phyloP scores from a whole-genome alignment of 2,888 invertebrate species.

The Cyaniris semiargus region DNA sequence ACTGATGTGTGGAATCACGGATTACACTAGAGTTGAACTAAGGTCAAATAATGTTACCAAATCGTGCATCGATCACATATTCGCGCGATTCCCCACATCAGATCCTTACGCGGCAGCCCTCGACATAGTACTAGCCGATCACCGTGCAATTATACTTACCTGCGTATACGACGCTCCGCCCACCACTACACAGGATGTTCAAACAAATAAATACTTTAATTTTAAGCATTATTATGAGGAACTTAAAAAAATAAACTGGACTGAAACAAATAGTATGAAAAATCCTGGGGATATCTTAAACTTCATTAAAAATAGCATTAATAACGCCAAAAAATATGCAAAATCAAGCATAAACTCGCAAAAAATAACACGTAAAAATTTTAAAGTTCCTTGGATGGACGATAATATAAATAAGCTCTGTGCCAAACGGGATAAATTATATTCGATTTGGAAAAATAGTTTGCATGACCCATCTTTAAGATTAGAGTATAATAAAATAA shows the following conservation, averaged over 20 bases:
- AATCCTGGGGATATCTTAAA: too few species aligned
- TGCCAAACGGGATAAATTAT: too few species aligned
- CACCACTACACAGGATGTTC: constrained; percentile 30
- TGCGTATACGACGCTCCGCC: constrained; percentile 15
- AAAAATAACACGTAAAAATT: too few species aligned
- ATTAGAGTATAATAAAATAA: too few species aligned
- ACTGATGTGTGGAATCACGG: constrained; percentile 38
- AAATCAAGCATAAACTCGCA: too few species aligned
- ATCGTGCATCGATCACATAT: constrained; percentile 44
- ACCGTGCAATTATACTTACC: constrained; percentile 32
- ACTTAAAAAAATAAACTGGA: constrained; percentile 15
- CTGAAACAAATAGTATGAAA: too few species aligned
- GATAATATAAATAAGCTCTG: too few species aligned
- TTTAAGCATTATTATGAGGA: constrained; percentile 6
- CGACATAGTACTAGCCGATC: constrained; percentile 35
- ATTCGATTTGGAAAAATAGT: too few species aligned
- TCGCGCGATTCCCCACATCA: constrained; percentile 41
- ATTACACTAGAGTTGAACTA: constrained; percentile 38
- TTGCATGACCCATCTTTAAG: too few species aligned
- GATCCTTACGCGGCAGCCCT: constrained; percentile 36
- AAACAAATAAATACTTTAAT: constrained; percentile 28
- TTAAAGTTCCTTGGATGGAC: too few species aligned
- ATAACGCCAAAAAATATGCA: too few species aligned
- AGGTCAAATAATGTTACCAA: constrained; percentile 39
- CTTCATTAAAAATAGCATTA: too few species aligned